These are phyloP conservation scores for Tenthredo amoena DNA, from an alignment of 2,888 invertebrate genomes.

Conservation along the genomic window DNA sequence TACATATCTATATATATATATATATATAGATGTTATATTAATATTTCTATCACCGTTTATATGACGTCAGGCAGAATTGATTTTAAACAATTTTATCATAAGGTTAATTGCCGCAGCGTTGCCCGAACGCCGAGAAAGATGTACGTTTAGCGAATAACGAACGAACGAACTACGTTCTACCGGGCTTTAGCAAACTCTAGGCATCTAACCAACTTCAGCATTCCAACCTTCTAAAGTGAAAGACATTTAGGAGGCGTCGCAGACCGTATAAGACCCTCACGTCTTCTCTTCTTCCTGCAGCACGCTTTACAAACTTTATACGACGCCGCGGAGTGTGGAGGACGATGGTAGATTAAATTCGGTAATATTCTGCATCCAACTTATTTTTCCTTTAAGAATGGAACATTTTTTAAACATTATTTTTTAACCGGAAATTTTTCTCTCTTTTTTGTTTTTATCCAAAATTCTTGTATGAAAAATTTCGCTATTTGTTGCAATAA, in stretches of 20 bases:
- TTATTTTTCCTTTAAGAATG: not conserved
- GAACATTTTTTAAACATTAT: not conserved
- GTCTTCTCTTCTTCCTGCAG: not conserved
- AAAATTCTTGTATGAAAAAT: too few species aligned
- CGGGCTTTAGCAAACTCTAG: conserved; percentile 22
- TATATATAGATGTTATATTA: too few species aligned
- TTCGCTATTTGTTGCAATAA: too few species aligned
- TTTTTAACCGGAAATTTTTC: not conserved
- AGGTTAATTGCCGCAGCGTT: not conserved
- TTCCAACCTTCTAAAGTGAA: conserved; percentile 52
- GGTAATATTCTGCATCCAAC: not conserved
- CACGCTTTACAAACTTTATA: not conserved
- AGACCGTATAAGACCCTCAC: not conserved
- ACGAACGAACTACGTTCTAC: not conserved
- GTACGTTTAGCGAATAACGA: not conserved
- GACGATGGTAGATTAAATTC: not conserved
- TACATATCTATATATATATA: too few species aligned
- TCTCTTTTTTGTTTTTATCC: too few species aligned
- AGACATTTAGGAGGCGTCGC: conserved; percentile 41
- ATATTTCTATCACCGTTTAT: too few species aligned
- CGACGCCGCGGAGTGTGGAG: not conserved
- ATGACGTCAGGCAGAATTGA: too few species aligned
- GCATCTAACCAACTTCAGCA: conserved; percentile 12
- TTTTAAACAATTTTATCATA: too few species aligned
- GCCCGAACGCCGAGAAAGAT: not conserved